A percentile compares a stretch with the other conserved stretches of the same genome.
These are phyloP conservation scores for Alaudala cheleensis DNA, from an alignment of 2,113 vertebrate genomes.

Conservation along the genomic window DNA sequence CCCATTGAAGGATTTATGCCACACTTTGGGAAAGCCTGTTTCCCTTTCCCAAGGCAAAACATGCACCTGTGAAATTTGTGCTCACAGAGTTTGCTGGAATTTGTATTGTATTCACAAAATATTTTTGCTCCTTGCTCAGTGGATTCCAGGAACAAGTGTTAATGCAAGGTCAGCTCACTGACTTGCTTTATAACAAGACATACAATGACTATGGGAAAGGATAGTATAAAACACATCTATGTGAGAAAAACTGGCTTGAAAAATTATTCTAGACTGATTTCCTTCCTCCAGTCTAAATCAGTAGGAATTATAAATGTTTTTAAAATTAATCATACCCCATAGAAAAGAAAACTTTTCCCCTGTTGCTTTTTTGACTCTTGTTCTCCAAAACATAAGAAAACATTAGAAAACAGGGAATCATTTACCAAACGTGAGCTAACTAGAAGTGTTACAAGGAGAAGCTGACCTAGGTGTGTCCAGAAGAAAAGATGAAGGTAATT, in stretches of 20 bases:
- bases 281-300: not conserved
- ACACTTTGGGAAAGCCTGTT: not conserved
- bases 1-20: not conserved
- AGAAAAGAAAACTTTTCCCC: not conserved
- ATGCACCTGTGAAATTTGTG: not conserved
- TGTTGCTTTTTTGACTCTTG: not conserved
- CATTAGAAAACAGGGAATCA: not conserved
- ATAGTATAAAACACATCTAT: not conserved
- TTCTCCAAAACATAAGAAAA: not conserved
- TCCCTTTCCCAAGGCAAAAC: not conserved
- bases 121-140: not conserved
- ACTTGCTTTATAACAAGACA: not conserved
- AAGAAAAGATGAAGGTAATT: not conserved
- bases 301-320: not conserved
- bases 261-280: not conserved
- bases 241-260: not conserved
- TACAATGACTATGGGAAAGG: not conserved
- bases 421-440: not conserved
- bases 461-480: not conserved
- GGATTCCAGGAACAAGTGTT: not conserved
- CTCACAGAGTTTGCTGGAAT: not conserved
- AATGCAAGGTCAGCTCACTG: not conserved
- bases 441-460: not conserved
- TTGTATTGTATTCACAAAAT: not conserved
- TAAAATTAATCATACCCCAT: not conserved